Evolutionary conservation across 2,888 invertebrate genomes (phyloP).

Genomic region (Drosophila pseudotakahashii): DNA sequence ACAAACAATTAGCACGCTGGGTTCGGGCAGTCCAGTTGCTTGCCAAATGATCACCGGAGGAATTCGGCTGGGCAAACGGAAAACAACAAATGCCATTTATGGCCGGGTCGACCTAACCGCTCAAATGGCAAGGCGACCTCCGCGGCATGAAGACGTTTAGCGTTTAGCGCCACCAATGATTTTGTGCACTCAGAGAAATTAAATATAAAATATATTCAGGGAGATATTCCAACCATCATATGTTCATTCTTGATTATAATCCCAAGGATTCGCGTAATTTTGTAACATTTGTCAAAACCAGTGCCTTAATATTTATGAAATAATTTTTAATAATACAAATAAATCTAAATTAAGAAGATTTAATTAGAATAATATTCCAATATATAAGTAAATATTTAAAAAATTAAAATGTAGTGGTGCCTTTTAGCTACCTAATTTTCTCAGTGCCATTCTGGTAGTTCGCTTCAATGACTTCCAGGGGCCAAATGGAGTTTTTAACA

Average conservation of each 20-base stretch:
- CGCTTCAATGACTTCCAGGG: constrained; percentile 59
- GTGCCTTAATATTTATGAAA: no score
- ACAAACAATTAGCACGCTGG: constrained; percentile 68
- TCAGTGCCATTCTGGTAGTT: constrained; percentile 17
- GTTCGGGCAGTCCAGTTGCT: constrained; percentile 33
- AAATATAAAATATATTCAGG: neutral
- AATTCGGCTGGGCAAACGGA: constrained; percentile 40
- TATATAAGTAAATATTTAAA: no score
- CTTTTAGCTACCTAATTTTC: neutral
- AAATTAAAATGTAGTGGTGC: no score
- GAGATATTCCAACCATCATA: neutral
- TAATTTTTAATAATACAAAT: no score
- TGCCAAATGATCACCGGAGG: constrained; percentile 48
- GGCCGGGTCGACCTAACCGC: constrained; percentile 43
- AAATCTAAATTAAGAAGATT: no score
- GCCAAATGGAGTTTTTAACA: constrained; percentile 59
- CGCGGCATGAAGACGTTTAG: constrained; percentile 56
- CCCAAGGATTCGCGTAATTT: no score
- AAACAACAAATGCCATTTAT: constrained; percentile 46
- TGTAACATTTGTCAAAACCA: no score
- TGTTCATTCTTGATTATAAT: no score
- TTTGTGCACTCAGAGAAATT: constrained; percentile 2
- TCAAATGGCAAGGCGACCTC: constrained; percentile 57
- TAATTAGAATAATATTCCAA: no score
- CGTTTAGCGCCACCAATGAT: constrained; percentile 30